Percentiles rank a stretch among this genome's conserved stretches.
Conservation (phyloP, 2,888 invertebrate genomes). For the Celastrina argiolus region DNA sequence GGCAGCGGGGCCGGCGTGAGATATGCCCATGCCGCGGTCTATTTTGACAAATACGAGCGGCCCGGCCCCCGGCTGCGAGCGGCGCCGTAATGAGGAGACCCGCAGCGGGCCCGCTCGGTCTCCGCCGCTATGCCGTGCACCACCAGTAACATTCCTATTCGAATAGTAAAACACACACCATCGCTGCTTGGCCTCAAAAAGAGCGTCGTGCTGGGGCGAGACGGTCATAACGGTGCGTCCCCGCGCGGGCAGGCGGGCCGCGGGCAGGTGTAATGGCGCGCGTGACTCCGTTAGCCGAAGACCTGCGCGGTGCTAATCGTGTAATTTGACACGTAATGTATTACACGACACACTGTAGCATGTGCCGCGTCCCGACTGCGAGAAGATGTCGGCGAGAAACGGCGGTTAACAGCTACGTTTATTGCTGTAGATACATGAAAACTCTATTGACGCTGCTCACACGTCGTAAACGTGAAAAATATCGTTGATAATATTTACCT, state of each 20-base stretch:
- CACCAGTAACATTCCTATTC: too few species aligned
- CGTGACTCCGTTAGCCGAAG: neutral
- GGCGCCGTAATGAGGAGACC: neutral
- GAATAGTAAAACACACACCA: too few species aligned
- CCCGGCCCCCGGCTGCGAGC: neutral
- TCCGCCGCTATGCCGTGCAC: too few species aligned
- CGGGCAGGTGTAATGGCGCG: neutral
- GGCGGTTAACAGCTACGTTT: neutral
- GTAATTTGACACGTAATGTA: slow-evolving; percentile 6
- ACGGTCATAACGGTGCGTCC: neutral
- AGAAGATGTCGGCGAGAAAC: neutral
- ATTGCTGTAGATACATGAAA: neutral
- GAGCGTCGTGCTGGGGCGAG: neutral
- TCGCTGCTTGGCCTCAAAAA: neutral
- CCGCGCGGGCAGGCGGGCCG: neutral
- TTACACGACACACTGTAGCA: neutral
- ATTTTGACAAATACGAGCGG: neutral
- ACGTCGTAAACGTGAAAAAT: too few species aligned
- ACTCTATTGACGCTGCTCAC: too few species aligned
- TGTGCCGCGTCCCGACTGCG: too few species aligned
- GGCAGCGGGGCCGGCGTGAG: neutral
- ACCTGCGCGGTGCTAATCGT: neutral
- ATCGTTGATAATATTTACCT: too few species aligned
- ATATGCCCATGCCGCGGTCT: neutral
- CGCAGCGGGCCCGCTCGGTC: neutral